Conservation (phyloP, 2,113 vertebrate species). For the Dasyurus viverrinus region DNA sequence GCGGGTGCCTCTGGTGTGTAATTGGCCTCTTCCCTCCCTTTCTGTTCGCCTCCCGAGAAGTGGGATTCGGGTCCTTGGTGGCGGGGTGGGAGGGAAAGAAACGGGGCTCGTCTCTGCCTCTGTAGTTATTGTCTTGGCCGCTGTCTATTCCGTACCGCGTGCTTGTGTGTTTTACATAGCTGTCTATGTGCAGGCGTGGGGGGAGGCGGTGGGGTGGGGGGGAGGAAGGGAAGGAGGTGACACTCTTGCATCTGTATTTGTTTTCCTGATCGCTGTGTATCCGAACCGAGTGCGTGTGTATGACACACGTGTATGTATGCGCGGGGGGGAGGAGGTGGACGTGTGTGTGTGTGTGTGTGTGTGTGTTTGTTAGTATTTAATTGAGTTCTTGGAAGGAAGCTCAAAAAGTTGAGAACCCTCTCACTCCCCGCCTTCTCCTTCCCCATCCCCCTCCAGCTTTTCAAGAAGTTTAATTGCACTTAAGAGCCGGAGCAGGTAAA, state of each 20-base stretch:
- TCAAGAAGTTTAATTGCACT: neutral
- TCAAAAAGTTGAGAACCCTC: neutral
- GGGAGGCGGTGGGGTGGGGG: too few relatives aligned
- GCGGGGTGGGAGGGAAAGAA: too few relatives aligned
- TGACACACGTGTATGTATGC: neutral
- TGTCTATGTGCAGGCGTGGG: neutral
- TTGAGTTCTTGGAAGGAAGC: neutral
- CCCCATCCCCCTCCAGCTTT: neutral
- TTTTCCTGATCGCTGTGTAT: neutral
- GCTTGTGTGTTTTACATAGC: neutral
- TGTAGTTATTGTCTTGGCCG: neutral
- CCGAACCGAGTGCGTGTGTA: neutral
- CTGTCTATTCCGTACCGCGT: neutral
- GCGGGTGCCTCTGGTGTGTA: neutral
- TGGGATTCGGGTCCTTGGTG: neutral
- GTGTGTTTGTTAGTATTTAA: neutral
- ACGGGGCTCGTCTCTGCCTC: neutral
- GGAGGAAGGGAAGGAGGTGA: neutral
- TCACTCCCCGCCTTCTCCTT: neutral
- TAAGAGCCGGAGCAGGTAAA: neutral
- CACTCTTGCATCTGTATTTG: neutral
- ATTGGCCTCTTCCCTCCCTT: neutral
- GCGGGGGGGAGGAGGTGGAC: neutral
- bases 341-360: too few relatives aligned
- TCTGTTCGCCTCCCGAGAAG: neutral